Evolutionary conservation across 2,113 vertebrate genomes (phyloP).

Genomic region (Lagenorhynchus albirostris): DNA sequence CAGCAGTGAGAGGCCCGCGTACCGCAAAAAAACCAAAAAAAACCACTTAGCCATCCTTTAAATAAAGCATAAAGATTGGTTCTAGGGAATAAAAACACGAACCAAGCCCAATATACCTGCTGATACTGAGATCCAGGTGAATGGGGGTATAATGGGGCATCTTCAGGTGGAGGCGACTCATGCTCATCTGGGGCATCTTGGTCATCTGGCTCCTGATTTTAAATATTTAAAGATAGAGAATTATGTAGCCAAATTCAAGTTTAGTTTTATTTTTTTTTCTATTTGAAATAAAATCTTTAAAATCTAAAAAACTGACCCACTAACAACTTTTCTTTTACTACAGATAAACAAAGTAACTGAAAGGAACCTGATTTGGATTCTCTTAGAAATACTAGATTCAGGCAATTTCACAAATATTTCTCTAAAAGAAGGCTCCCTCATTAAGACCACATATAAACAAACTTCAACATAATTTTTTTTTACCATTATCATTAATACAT

Average conservation of each 20-base stretch:
- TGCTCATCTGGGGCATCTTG: slow-evolving; percentile 98
- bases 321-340: slow-evolving; percentile 34
- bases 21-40: background rate
- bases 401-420: slow-evolving; percentile 5
- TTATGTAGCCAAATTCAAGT: slow-evolving; percentile 23
- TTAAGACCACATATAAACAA: background rate
- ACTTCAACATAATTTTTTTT: background rate
- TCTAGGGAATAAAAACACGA: background rate
- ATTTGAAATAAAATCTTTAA: background rate
- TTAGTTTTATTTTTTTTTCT: background rate
- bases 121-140: slow-evolving; percentile 97
- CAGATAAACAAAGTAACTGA: background rate
- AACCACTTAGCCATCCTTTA: background rate
- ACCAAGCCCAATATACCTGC: slow-evolving; percentile 85
- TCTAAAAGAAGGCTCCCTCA: background rate
- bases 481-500: slow-evolving; percentile 23
- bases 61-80: background rate
- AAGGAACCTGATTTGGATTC: slow-evolving; percentile 5
- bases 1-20: too few species aligned
- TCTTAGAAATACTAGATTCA: background rate
- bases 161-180: slow-evolving; percentile 97
- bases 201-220: slow-evolving; percentile 94
- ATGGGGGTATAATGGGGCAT: slow-evolving; percentile 96
- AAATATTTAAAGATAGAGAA: slow-evolving; percentile 29
- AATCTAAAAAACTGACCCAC: background rate